phyloP scores from a whole-genome alignment of 2,888 invertebrate genomes.

The Lepas anatifera region DNA sequence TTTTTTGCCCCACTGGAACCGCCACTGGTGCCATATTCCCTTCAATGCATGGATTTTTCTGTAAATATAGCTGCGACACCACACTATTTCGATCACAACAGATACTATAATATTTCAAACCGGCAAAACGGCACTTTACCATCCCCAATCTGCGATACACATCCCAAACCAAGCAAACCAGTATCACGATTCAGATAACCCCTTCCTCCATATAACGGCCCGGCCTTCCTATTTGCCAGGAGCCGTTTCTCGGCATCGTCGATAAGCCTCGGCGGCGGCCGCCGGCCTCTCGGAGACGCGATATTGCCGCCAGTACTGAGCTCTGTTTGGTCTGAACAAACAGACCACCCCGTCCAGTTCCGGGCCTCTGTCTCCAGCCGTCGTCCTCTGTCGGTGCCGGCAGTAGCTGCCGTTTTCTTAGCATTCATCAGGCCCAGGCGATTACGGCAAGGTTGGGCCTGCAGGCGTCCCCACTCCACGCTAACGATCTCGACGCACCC shows the following conservation, averaged over 20 bases:
- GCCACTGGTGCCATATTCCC: too few species aligned
- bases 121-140: too few species aligned
- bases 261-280: not conserved
- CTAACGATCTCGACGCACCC: not conserved
- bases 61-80: too few species aligned
- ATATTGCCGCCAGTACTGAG: too few species aligned
- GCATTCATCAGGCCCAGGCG: not conserved
- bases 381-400: not conserved
- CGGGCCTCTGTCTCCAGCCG: not conserved
- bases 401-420: not conserved
- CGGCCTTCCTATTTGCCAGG: not conserved
- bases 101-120: too few species aligned
- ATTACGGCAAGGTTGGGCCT: not conserved
- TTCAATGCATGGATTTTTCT: too few species aligned
- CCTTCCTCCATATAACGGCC: not conserved
- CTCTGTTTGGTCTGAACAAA: not conserved
- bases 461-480: not conserved
- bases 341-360: not conserved
- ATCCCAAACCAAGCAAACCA: too few species aligned
- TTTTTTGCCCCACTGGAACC: too few species aligned
- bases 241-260: not conserved
- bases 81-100: too few species aligned
- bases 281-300: too few species aligned
- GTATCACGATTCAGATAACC: too few species aligned
- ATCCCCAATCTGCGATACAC: too few species aligned